Percentiles rank a stretch among this genome's conserved stretches.
These are phyloP conservation scores for Plodia interpunctella DNA, from an alignment of 1,140 invertebrate species.

Conservation along the genomic window DNA sequence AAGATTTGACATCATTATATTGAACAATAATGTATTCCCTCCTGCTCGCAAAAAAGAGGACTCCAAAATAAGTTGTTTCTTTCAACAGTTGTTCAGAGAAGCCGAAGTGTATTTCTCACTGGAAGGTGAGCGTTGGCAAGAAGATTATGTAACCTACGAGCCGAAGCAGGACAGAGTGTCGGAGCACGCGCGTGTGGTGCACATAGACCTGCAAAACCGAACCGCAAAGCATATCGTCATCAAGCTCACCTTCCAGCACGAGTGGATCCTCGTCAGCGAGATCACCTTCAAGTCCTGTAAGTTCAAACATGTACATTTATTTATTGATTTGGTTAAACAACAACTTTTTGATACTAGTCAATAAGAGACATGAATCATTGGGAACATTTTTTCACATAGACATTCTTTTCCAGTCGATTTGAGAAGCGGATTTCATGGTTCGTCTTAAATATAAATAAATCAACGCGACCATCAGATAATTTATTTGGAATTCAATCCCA, in stretches of 20 bases:
- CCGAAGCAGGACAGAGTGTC: slow-evolving; percentile 79
- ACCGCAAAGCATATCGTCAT: slow-evolving; percentile 87
- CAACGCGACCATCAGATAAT: slow-evolving; percentile 28
- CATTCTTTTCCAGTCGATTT: slow-evolving; percentile 10
- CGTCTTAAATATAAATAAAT: slow-evolving; percentile 31
- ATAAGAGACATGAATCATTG: too few relatives aligned
- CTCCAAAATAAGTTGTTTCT: too few relatives aligned
- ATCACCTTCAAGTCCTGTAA: slow-evolving; percentile 88
- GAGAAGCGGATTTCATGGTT: slow-evolving; percentile 11
- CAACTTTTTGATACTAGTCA: too few relatives aligned
- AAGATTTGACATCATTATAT: too few relatives aligned
- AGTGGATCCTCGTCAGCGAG: slow-evolving; percentile 94
- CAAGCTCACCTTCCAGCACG: slow-evolving; percentile 87
- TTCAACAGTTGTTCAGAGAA: slow-evolving; percentile 82
- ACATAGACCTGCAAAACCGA: slow-evolving; percentile 85
- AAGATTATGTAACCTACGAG: slow-evolving; percentile 72
- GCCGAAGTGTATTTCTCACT: slow-evolving; percentile 87
- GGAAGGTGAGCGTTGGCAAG: slow-evolving; percentile 85
- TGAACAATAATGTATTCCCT: too few relatives aligned
- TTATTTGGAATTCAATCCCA: slow-evolving; percentile 31
- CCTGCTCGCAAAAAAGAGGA: too few relatives aligned
- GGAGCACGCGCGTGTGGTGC: slow-evolving; percentile 82
- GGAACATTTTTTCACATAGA: too few relatives aligned
- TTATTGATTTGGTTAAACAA: too few relatives aligned
- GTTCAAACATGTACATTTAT: slow-evolving; percentile 29